Percentiles rank a stretch among this genome's conserved stretches.
phyloP scores from a whole-genome alignment of 2,113 vertebrate species.

The Origma solitaria region DNA sequence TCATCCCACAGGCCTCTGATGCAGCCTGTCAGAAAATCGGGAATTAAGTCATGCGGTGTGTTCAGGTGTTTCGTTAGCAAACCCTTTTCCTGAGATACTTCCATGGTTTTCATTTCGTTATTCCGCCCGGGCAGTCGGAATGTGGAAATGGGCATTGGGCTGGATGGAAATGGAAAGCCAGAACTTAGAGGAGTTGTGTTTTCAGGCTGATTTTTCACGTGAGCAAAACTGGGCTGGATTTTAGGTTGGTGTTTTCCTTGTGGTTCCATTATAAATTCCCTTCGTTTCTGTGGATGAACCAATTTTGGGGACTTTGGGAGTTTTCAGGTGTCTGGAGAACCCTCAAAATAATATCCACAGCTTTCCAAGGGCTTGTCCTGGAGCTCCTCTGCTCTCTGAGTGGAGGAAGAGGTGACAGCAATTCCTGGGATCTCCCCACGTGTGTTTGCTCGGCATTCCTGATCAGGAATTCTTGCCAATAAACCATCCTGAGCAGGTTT shows the following conservation, averaged over 20 bases:
- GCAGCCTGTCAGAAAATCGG: background rate
- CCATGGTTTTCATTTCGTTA: accelerated
- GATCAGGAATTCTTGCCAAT: background rate
- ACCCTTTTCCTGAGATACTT: background rate
- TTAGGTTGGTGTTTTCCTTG: background rate
- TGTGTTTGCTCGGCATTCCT: background rate
- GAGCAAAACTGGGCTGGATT: background rate
- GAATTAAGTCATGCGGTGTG: accelerated
- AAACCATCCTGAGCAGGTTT: background rate
- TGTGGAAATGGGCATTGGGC: accelerated
- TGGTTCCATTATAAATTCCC: accelerated
- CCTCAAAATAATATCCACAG: background rate
- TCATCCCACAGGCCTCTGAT: accelerated
- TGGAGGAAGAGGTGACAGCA: background rate
- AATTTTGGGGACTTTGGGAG: background rate
- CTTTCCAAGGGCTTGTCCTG: background rate
- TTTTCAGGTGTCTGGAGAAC: background rate
- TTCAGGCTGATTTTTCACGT: background rate
- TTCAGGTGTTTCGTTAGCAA: background rate
- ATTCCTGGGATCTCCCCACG: background rate
- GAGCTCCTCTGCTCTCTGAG: background rate
- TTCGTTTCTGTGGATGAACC: accelerated
- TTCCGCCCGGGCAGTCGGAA: accelerated
- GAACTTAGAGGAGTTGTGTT: accelerated
- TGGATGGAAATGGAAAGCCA: background rate